Conservation (phyloP, 1,140 invertebrate genomes). For the Brachionus sp. region DNA sequence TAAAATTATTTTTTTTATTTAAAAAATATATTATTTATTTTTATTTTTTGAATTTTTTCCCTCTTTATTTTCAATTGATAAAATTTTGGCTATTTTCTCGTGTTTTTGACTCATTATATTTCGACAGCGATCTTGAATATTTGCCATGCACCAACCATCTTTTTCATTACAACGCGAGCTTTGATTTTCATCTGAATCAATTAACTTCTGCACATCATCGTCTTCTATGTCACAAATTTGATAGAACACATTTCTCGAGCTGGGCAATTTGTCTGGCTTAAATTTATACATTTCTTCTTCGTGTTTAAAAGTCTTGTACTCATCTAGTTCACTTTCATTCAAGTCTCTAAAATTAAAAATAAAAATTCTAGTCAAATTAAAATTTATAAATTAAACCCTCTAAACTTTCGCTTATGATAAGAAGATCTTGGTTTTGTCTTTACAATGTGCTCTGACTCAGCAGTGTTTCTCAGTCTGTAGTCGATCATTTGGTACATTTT, state of each 20-base stretch:
- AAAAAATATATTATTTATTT: background rate
- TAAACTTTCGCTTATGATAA: constrained; percentile 45
- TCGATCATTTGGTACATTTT: constrained; percentile 81
- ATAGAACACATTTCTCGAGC: constrained; percentile 73
- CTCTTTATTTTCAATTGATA: constrained; percentile 21
- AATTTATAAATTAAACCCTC: background rate
- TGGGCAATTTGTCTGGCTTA: constrained; percentile 68
- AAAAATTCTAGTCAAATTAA: background rate
- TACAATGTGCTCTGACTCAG: constrained; percentile 22
- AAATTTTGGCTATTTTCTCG: constrained; percentile 27
- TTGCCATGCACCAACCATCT: constrained; percentile 66
- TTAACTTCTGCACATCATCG: constrained; percentile 75
- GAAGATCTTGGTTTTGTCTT: constrained; percentile 19
- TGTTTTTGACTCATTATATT: constrained; percentile 40
- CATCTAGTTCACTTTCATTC: background rate
- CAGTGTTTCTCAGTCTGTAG: constrained; percentile 69
- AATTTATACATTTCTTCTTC: constrained; percentile 65
- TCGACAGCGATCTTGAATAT: constrained; percentile 45
- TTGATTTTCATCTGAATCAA: constrained; percentile 65
- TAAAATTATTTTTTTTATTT: too few relatives aligned
- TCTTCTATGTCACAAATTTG: constrained; percentile 78
- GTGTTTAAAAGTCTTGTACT: background rate
- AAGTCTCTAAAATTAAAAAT: background rate
- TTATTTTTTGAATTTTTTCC: constrained; percentile 20
- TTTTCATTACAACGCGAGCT: constrained; percentile 65